Evolutionary conservation across 1,140 invertebrate species (phyloP).

Genomic region (Megalonaias nervosa): DNA sequence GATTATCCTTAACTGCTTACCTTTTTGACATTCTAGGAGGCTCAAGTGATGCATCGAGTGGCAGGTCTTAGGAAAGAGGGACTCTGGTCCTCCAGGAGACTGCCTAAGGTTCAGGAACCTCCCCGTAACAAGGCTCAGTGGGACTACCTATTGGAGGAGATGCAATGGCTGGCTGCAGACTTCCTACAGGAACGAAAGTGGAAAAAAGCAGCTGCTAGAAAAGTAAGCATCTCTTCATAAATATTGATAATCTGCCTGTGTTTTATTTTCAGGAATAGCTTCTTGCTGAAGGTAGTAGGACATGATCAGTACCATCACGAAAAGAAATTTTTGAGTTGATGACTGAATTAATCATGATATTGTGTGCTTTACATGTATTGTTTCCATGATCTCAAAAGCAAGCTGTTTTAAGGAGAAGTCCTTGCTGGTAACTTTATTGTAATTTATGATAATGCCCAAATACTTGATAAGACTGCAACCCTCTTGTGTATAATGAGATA

Average conservation of each 20-base stretch:
- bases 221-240: conserved; percentile 73
- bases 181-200: conserved; percentile 98
- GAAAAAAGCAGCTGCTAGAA: conserved; percentile 96
- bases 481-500: no score
- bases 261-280: background rate
- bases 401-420: no score
- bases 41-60: conserved; percentile 93
- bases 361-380: no score
- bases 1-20: background rate
- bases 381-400: no score
- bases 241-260: background rate
- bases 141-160: conserved; percentile 99
- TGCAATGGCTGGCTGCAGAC: conserved; percentile 98
- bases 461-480: no score
- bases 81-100: conserved; percentile 91
- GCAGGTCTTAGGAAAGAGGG: conserved; percentile 85
- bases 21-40: conserved; percentile 77
- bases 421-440: no score
- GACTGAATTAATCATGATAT: no score
- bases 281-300: background rate
- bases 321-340: no score
- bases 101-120: conserved; percentile 95
- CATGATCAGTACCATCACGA: background rate
- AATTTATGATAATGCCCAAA: no score
- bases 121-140: conserved; percentile 94